Evolutionary conservation across 2,888 invertebrate species (phyloP), one percentile per base, ranked within the genome.

Genomic region (Tiliacea aurago): DNA sequence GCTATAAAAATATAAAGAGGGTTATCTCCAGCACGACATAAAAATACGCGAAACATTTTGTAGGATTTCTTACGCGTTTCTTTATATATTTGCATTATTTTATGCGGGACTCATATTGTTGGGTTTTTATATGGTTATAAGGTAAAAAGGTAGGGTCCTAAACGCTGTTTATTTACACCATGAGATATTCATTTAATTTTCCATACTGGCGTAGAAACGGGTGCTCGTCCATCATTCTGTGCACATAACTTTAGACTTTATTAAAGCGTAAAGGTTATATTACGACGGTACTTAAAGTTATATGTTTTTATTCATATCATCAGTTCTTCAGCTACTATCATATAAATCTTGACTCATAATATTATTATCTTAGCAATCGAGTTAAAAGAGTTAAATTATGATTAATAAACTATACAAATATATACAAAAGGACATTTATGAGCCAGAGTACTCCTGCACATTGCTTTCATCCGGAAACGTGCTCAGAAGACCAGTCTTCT

Each of bases 151-250:
- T 84, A 73, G 59, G 70, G 70, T 58, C 75, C 49, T 78, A 74
- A 86, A 72, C 51, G 66, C 62, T 76, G 64, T 68, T 80, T 79
- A 84, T 85, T 83, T 83, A 81, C 78, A 79, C 81, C 76, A 72
- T 84, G 78, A 86, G 76, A 84, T 84, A 85, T 86, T 76, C 72
- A 76, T 86, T 84, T 81, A 83, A 86, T 86, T 85, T 84, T 75
- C 75, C 63, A 79, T 81, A 76, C 66, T 66, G 70, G 73, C 41
- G 59, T 58, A 51, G 33, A 28, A 53, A 61, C 18, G 55, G 59
- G 58, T 62, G 37, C 61, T 69, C 68, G 58, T 83, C 62, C 68
- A 76, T 80, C 72, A 83, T 73, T 70, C 70, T 47, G 33, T 49
- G 65, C 64, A 68, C 76, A 69, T 78, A 81, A 78, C 66, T 70